phyloP scores from a whole-genome alignment of 2,113 vertebrate genomes.

The Rutilus rutilus region DNA sequence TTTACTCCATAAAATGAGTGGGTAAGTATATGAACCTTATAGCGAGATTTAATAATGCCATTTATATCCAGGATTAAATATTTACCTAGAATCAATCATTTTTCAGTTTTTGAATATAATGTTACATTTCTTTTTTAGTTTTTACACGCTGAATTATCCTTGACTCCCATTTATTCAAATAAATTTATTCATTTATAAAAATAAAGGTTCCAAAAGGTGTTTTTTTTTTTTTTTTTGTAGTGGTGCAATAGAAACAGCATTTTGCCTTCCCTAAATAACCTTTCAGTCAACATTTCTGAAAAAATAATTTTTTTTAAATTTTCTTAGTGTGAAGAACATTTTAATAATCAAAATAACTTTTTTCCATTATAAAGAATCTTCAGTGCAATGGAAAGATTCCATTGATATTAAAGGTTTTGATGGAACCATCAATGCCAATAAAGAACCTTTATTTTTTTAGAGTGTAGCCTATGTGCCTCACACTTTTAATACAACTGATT shows the following conservation, averaged over 20 bases:
- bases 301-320: too few species aligned
- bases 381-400: background rate
- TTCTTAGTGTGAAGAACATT: background rate
- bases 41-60: background rate
- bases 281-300: background rate
- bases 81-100: too few species aligned
- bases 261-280: background rate
- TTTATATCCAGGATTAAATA: too few species aligned
- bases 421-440: background rate
- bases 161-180: background rate
- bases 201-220: background rate
- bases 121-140: too few species aligned
- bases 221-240: too few species aligned
- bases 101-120: too few species aligned
- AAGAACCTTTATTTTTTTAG: background rate
- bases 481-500: background rate
- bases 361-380: background rate
- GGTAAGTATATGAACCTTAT: background rate
- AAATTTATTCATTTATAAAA: too few species aligned
- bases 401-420: background rate
- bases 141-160: background rate
- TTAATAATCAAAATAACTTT: background rate
- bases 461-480: background rate
- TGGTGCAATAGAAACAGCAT: too few species aligned
- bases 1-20: background rate